Conservation (phyloP, 2,797 vertebrate species). For the Halcyon smyrnensis region DNA sequence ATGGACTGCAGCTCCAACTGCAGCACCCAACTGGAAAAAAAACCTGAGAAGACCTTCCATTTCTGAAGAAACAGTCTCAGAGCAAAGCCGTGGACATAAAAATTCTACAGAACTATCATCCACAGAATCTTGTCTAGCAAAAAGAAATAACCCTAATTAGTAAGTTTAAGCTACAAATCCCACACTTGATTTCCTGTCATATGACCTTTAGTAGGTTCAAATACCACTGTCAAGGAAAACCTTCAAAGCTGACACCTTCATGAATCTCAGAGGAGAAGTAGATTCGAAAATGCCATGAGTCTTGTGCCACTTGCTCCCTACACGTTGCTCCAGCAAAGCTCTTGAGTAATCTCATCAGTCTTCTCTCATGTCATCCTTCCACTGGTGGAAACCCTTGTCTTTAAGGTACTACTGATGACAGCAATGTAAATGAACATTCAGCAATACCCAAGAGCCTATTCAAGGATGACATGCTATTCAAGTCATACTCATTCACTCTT, state of each 20-base stretch:
- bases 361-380: neutral
- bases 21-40: neutral
- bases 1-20: neutral
- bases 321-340: neutral
- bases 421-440: neutral
- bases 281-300: neutral
- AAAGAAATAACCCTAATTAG: neutral
- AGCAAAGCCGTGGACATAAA: neutral
- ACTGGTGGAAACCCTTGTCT: neutral
- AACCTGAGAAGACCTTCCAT: neutral
- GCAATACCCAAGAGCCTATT: neutral
- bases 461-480: neutral
- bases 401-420: neutral
- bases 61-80: neutral
- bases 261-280: neutral
- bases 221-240: neutral
- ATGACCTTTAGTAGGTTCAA: neutral
- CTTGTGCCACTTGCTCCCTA: neutral
- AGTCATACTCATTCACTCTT: neutral
- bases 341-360: neutral
- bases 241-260: neutral
- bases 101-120: neutral
- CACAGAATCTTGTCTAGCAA: neutral
- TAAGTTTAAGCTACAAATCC: neutral
- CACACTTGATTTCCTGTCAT: neutral